phyloP scores from a whole-genome alignment of 2,113 vertebrate species.

The Cepphus grylle region DNA sequence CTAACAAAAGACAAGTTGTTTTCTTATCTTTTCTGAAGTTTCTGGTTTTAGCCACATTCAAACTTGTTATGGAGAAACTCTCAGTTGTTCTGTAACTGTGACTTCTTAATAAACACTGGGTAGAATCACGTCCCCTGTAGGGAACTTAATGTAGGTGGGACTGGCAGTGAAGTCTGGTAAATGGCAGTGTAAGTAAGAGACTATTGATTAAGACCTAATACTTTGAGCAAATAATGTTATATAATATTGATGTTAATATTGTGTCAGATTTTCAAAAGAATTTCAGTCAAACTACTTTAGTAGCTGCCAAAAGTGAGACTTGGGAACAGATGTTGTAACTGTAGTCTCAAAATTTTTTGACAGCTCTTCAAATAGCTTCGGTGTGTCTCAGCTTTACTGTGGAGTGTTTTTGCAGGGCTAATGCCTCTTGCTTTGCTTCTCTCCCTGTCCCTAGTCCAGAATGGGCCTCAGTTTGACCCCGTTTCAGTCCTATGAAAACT shows the following conservation, averaged over 20 bases:
- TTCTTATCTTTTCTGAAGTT: background rate
- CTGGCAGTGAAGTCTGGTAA: background rate
- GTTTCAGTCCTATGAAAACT: background rate
- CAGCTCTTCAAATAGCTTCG: constrained; percentile 10
- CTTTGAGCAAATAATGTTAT: background rate
- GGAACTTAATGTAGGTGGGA: background rate
- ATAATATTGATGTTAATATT: constrained; percentile 25
- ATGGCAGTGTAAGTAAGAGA: background rate
- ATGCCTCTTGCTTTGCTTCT: background rate
- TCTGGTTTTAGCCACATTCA: background rate
- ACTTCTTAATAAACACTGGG: background rate
- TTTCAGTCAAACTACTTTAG: background rate
- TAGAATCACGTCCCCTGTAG: accelerated
- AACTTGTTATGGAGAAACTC: background rate
- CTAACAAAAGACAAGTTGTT: background rate
- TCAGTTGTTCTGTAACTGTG: background rate
- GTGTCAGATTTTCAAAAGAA: constrained; percentile 27
- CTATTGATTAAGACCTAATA: background rate
- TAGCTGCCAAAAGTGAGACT: constrained; percentile 20
- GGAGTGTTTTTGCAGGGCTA: background rate
- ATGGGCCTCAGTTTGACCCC: background rate
- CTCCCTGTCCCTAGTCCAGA: background rate
- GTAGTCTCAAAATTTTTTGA: constrained; percentile 22
- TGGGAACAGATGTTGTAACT: constrained; percentile 40
- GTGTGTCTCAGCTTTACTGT: background rate